Evolutionary conservation across 2,113 vertebrate genomes (phyloP), one percentile per base, ranked within the genome.

Genomic region (Dipodomys ordii): DNA sequence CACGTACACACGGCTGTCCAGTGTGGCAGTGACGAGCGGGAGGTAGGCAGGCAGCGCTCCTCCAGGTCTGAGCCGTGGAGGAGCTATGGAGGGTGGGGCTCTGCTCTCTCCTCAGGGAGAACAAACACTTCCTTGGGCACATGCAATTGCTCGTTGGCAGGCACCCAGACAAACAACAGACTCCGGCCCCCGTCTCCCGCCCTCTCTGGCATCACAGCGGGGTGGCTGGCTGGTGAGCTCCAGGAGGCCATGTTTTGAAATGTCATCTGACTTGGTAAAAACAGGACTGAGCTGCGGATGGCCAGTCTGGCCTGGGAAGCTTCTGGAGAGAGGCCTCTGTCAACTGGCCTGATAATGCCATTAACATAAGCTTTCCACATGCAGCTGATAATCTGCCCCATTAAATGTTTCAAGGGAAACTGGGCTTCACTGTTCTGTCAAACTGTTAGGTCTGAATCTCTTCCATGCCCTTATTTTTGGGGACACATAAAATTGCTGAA

Each of bases 401-500:
- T 91, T 96, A 96, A 97, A 95, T 86, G 80, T 83, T 96, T 85
- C 49, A 97, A 0, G 62, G 82, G n/a, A 96, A 96, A 96, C 94
- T 95, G 94, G 93, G 91, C 88, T 91, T 96, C 74, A 95, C 90
- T 96, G 95, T 98, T 98, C 92, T 93, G 96, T 96, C 87, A 95
- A 93, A 97, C 95, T 95, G 88, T 87, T 95, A 90, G 69, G 93
- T 95, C 93, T 97, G 96, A 97, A 79, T 96, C 93, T 87, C 91
- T 89, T 97, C 96, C 96, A 97, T 77, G 87, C 94, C 88, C 95
- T 96, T 94, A 92, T 90, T 96, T 97, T 97, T 94, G 91, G 57
- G 96, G 96, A 95, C 97, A 96, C 91, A 96, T 95, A 98, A 98
- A 98, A 97, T 87, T 94, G 88, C 97, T 95, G 74, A 88, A 93